Conservation (phyloP, 53 echinoderm and acorn worm genomes). For the Temnopleurus reevesii region DNA sequence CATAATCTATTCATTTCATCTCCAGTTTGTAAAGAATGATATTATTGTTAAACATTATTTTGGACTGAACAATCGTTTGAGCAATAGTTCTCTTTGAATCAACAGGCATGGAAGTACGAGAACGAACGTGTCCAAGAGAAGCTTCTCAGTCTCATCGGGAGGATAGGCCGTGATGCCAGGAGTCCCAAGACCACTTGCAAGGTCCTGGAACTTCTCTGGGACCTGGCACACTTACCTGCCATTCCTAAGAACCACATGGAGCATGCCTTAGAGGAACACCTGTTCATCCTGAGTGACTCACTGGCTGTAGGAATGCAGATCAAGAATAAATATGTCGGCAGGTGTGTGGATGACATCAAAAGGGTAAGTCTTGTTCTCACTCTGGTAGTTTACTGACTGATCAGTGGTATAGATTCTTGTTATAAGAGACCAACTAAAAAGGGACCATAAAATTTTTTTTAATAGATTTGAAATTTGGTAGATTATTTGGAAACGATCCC, state of each 20-base stretch:
- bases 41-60: too few species aligned
- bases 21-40: too few species aligned
- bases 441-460: too few species aligned
- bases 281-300: slow-evolving; percentile 94
- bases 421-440: too few species aligned
- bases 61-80: too few species aligned
- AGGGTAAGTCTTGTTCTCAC: slow-evolving; percentile 63
- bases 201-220: slow-evolving; percentile 95
- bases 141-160: slow-evolving; percentile 89
- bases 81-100: background rate
- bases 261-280: slow-evolving; percentile 95
- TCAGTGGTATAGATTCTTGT: background rate
- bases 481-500: too few species aligned
- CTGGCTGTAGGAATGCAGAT: slow-evolving; percentile 81
- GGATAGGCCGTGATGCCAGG: slow-evolving; percentile 88
- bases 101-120: slow-evolving; percentile 92
- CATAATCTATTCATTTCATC: too few species aligned
- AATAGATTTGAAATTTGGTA: too few species aligned
- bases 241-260: slow-evolving; percentile 86
- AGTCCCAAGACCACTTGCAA: slow-evolving; percentile 90
- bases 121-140: slow-evolving; percentile 97
- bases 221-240: slow-evolving; percentile 91
- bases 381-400: background rate
- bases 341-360: slow-evolving; percentile 94
- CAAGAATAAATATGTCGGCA: slow-evolving; percentile 87